phyloP scores from a whole-genome alignment of 1,140 invertebrate species.

The Trissolcus basalis region DNA sequence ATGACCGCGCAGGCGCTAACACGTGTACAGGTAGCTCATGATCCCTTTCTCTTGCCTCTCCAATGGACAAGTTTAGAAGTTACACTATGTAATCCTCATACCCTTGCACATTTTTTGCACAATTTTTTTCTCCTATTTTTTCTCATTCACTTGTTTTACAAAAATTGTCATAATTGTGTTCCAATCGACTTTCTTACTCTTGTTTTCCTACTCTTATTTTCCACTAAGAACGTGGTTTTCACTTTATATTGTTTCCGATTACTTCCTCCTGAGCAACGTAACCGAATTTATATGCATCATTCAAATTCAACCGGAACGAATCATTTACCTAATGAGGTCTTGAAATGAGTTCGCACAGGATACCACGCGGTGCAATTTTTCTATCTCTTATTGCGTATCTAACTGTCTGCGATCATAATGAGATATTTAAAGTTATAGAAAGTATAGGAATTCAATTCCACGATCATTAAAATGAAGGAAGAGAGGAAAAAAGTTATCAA shows the following conservation, averaged over 20 bases:
- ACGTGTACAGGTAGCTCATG: conserved; percentile 44
- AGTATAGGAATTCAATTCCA: too few relatives aligned
- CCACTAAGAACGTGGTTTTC: conserved; percentile 24
- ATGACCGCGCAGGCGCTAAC: conserved; percentile 46
- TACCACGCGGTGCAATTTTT: background rate
- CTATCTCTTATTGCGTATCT: background rate
- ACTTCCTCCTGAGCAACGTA: conserved; percentile 45
- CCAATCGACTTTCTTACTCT: conserved; percentile 9
- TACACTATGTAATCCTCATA: background rate
- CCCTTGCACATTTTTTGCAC: too few relatives aligned
- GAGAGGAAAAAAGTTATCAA: too few relatives aligned
- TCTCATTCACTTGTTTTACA: too few relatives aligned
- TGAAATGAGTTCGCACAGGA: conserved; percentile 11
- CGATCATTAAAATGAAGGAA: too few relatives aligned
- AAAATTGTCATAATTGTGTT: too few relatives aligned
- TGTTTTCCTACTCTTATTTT: conserved; percentile 14
- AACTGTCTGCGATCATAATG: too few relatives aligned
- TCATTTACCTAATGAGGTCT: conserved; percentile 29
- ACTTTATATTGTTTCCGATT: conserved; percentile 55
- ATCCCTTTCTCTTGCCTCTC: conserved; percentile 52
- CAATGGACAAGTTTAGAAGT: conserved; percentile 10
- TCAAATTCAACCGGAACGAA: conserved; percentile 35
- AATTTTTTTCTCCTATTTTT: too few relatives aligned
- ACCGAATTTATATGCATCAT: conserved; percentile 43
- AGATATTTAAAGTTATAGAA: too few relatives aligned